Evolutionary conservation across 2,797 vertebrate species (phyloP).

Genomic region (Psittacula echo): DNA sequence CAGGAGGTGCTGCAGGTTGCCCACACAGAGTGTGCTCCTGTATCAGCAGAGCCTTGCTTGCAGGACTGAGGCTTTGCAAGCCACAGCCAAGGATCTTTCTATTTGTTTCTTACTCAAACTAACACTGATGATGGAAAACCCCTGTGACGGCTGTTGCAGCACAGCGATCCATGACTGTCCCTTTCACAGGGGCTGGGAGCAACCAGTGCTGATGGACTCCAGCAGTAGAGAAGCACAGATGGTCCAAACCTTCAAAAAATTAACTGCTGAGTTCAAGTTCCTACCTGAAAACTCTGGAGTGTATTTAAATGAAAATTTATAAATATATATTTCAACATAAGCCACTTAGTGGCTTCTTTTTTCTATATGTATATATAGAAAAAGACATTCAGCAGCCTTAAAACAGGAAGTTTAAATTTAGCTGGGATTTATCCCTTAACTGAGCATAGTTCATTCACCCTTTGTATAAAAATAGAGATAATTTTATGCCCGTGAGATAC

Average conservation of each 20-base stretch:
- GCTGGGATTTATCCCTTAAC: constrained; percentile 52
- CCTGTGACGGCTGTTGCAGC: not conserved
- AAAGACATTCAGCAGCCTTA: not conserved
- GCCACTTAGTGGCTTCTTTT: not conserved
- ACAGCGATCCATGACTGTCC: not conserved
- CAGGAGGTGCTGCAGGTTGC: not conserved
- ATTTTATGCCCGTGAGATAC: not conserved
- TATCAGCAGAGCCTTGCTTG: not conserved
- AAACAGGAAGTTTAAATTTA: constrained; percentile 66
- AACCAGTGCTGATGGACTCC: not conserved
- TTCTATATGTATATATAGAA: not conserved
- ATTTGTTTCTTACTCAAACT: not conserved
- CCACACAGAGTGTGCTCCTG: not conserved
- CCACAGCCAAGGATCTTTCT: not conserved
- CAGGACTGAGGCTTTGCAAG: not conserved
- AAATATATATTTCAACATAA: not conserved
- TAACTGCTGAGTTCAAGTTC: not conserved
- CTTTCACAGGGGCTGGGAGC: not conserved
- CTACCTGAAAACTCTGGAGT: not conserved
- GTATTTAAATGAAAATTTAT: not conserved
- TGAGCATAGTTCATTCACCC: not conserved
- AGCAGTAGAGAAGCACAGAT: not conserved
- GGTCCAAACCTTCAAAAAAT: not conserved
- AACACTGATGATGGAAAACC: not conserved
- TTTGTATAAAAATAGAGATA: constrained; percentile 45